Evolutionary conservation across 2,113 vertebrate genomes (phyloP), one percentile per base, ranked within the genome.

Genomic region (Nibea albiflora): DNA sequence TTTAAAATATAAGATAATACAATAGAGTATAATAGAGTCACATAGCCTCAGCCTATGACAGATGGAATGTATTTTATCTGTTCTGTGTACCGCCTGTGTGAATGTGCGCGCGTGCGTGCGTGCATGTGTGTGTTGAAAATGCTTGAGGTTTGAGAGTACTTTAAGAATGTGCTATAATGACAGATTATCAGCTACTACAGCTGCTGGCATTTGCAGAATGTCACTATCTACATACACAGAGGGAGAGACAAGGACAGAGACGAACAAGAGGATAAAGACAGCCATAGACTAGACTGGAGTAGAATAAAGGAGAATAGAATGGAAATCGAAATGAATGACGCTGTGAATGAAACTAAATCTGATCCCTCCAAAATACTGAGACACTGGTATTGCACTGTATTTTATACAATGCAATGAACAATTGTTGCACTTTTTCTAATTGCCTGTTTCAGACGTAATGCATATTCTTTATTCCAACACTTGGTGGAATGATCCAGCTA

Each of bases 191-290:
- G 82, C 85, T 63, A 76, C 73, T 84, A 78, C 86, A 90, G 84
- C 87, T 88, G 85, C 80, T 90, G 85, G 80, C 80, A 89, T 89
- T 88, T 90, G 68, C 80, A 83, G 73, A 90, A 86, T 89, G 82
- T 90, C 84, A 87, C 85, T 78, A 80, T 89, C 82, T 85, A 68
- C 73, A 89, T 83, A 81, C 64, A 83, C 68, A 75, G 81, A 76
- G 26, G 11, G 26, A 76, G 74, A 79, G 57, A 81, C 68, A 75
- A 77, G 50, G 73, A 64, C 66, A 72, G 52, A 83, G 81, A 74
- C 71, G 63, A 79, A 87, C 68, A 73, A 35, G 46, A 74, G 50
- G 52, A 72, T 64, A 52, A 49, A 87, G 72, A 60, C 47, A 26
- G 58, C 28, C 65, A 53, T 56, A 63, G 81, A 69, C 68, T 28